Conservation (phyloP, 2,888 invertebrate species). For the Gandaritis pyraliata region DNA sequence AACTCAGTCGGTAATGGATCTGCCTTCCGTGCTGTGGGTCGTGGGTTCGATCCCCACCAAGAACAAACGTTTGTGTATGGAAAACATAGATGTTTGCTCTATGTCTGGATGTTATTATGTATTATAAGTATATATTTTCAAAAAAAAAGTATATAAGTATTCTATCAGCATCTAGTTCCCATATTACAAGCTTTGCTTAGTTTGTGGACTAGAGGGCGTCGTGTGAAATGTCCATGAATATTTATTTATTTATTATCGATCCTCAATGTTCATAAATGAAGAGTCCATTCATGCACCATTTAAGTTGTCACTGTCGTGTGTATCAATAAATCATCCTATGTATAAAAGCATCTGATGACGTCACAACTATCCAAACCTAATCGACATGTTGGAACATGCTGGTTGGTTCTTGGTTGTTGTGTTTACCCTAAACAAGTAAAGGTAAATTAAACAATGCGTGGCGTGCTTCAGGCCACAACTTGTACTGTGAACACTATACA, state of each 20-base stretch:
- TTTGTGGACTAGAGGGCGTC: no score
- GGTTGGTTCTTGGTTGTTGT: constrained; percentile 13
- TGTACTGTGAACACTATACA: not conserved
- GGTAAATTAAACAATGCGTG: constrained; percentile 3
- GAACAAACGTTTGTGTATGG: no score
- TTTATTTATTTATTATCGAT: not conserved
- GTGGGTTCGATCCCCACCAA: no score
- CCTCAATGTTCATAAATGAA: not conserved
- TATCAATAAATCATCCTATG: constrained; percentile 18
- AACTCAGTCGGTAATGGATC: no score
- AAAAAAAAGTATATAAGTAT: no score
- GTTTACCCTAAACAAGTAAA: not conserved
- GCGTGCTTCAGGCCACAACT: not conserved
- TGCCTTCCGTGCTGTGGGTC: no score
- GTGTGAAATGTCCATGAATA: no score
- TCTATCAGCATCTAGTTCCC: no score
- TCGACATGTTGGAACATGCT: constrained; percentile 28
- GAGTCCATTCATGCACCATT: not conserved
- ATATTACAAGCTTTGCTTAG: no score
- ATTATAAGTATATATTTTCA: no score
- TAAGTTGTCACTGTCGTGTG: not conserved
- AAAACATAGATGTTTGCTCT: no score
- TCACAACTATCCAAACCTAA: constrained; percentile 17
- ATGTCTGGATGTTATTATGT: no score
- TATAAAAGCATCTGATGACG: constrained; percentile 16